Percentiles rank a stretch among this genome's conserved stretches.
These are phyloP conservation scores for Ranitomeya variabilis DNA, from an alignment of 2,113 vertebrate species.

Conservation along the genomic window DNA sequence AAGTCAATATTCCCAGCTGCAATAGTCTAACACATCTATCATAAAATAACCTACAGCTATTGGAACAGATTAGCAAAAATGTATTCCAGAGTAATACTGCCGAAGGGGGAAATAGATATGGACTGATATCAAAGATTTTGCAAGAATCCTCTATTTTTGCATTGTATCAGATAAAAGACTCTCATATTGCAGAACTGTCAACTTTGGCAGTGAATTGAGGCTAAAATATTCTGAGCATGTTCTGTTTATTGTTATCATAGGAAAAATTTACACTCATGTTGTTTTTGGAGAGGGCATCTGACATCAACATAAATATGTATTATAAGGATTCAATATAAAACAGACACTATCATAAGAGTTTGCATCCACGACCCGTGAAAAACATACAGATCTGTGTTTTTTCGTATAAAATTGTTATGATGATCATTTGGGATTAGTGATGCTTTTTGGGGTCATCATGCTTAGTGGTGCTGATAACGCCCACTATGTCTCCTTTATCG, in stretches of 20 bases:
- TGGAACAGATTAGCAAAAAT: not conserved
- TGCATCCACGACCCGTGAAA: not conserved
- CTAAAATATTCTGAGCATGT: conserved; percentile 10
- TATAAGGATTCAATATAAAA: not conserved
- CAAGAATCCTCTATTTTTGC: not conserved
- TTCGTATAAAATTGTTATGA: not conserved
- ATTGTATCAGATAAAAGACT: not conserved
- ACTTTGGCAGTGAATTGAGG: not conserved
- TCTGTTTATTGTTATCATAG: not conserved
- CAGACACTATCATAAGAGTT: not conserved
- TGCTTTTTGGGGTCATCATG: not conserved
- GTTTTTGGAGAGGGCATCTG: not conserved
- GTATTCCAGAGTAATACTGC: not conserved
- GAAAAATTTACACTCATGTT: not conserved
- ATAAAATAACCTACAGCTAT: conserved; percentile 18
- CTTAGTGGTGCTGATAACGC: not conserved
- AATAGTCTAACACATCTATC: not conserved
- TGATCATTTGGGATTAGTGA: not conserved
- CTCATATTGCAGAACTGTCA: not conserved
- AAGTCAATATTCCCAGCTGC: conserved; percentile 14
- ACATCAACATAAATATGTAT: not conserved
- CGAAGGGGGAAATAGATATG: not conserved
- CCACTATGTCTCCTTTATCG: not conserved
- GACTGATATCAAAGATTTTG: conserved; percentile 22
- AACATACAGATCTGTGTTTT: not conserved